Conservation (phyloP, 2,113 vertebrate genomes). For the Epinephelus fuscoguttatus region DNA sequence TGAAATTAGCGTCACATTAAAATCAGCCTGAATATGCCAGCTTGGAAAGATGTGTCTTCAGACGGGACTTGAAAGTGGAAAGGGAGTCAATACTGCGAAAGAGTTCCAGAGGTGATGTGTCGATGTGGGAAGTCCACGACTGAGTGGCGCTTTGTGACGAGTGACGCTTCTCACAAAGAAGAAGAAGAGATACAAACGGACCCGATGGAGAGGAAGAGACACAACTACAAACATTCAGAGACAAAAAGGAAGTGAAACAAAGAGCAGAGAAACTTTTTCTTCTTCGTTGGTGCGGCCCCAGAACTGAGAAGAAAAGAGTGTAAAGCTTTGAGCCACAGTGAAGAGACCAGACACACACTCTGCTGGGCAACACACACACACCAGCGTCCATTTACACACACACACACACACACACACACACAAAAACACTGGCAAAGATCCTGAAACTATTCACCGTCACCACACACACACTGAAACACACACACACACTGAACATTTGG, state of each 20-base stretch:
- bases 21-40: no score
- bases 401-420: constrained; percentile 36
- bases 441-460: constrained; percentile 27
- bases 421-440: constrained; percentile 20
- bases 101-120: no score
- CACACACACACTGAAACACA: constrained; percentile 46
- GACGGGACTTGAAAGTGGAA: no score
- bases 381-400: constrained; percentile 40
- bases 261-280: constrained; percentile 9
- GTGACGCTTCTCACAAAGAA: no score
- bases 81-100: no score
- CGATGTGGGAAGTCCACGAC: no score
- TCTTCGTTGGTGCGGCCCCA: neutral
- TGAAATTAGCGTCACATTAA: no score
- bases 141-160: no score
- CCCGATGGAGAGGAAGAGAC: neutral
- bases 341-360: constrained; percentile 47
- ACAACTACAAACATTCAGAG: neutral
- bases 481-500: constrained; percentile 45
- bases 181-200: neutral
- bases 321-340: constrained; percentile 29
- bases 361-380: constrained; percentile 52
- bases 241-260: neutral
- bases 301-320: constrained; percentile 32
- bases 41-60: no score